Percentiles rank a stretch among this genome's conserved stretches.
Evolutionary conservation across 2,113 vertebrate genomes (phyloP).

Genomic region (Macrotus californicus): DNA sequence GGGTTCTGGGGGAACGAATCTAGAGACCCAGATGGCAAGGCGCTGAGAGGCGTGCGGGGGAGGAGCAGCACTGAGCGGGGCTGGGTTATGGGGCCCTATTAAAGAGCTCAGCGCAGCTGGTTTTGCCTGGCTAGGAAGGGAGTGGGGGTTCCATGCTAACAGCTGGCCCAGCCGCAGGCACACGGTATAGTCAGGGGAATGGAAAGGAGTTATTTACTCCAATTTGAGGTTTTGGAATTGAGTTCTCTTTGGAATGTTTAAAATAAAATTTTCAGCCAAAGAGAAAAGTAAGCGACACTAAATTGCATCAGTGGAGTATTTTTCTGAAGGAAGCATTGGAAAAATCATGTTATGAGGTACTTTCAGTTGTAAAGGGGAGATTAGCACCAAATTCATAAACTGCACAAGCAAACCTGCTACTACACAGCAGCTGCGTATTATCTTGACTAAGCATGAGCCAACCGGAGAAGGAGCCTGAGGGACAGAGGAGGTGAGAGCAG

Average conservation of each 20-base stretch:
- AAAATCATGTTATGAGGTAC: not conserved
- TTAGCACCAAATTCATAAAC: not conserved
- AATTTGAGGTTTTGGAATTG: conserved; percentile 27
- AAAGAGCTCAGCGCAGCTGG: not conserved
- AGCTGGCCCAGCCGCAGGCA: not conserved
- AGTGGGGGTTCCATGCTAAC: not conserved
- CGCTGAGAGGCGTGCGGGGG: fast-evolving
- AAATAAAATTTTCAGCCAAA: conserved; percentile 42
- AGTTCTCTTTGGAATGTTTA: conserved; percentile 28
- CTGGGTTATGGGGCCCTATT: not conserved
- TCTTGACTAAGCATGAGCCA: not conserved
- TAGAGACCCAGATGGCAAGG: not conserved
- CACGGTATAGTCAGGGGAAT: not conserved
- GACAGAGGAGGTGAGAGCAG: not conserved
- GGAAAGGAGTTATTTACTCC: not conserved
- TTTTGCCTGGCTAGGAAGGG: not conserved
- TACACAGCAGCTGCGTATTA: not conserved
- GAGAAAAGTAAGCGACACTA: not conserved
- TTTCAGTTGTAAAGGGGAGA: not conserved
- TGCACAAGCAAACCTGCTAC: not conserved
- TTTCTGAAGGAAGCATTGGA: not conserved
- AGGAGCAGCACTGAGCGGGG: not conserved
- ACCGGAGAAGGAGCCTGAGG: not conserved
- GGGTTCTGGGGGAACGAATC: not conserved
- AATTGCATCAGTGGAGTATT: not conserved